Evolutionary conservation across 2,888 invertebrate genomes (phyloP), one percentile per base, ranked within the genome.

Genomic region (Cryptus armator): DNA sequence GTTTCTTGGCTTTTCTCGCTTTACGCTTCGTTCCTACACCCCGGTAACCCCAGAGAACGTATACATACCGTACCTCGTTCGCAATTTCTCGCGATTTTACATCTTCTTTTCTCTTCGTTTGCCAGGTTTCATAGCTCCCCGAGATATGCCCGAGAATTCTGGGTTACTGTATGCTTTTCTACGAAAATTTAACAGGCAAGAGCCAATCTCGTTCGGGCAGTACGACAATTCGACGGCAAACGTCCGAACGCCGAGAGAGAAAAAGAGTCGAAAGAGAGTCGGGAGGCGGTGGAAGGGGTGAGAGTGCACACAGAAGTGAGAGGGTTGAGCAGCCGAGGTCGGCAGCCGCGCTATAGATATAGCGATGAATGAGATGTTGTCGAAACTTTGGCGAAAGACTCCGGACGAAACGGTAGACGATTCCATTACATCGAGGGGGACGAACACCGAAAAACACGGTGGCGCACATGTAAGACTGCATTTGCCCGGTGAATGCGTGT

Each of bases 121-220:
- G 24, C 44, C 51, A 3, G 24, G 19, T 56, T 43, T 53, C 37
- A 3, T 44, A 24, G 74, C 32, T 32, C 24, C 16, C 24, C 24
- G 24, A 51, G 44, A 44, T 59, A 24, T 53, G 51, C 32, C 16
- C 14, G 29, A 62, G 29, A 2, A 6, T 62, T 14, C 62, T 12
- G 7, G n/a, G 32, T 29, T 24, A n/a, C 48, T 67, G 48, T 44
- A 51, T 64, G 46, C 67, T 80, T 74, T 66, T 83, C 32, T 29
- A 29, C 76, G 24, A 67, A 77, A 85, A 83, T 80, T 76, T 68
- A 71, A 80, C 62, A 80, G 68, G 68, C 72, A 62, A 72, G 70
- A 83, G 80, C 79, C 85, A 85, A 85, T 85, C 80, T 83, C 77
- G 62, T 80, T 80, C 64, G 72, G 71, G 32, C 70, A 72, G 53